Conservation (phyloP, 2,113 vertebrate genomes). For the Poecile atricapillus region DNA sequence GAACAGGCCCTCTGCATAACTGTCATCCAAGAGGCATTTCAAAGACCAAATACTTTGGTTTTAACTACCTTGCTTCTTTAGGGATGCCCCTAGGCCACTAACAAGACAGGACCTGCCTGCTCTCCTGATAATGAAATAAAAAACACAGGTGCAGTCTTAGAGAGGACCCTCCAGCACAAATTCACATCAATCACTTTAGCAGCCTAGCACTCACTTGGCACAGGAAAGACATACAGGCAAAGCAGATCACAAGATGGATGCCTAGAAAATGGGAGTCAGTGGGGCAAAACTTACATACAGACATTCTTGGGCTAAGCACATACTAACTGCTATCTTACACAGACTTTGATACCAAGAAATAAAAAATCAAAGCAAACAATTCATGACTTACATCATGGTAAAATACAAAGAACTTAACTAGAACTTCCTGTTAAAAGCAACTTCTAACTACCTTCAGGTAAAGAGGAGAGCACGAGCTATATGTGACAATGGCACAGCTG, state of each 20-base stretch:
- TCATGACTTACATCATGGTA: not conserved
- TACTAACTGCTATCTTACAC: not conserved
- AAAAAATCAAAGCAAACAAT: not conserved
- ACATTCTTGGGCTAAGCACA: not conserved
- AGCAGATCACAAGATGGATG: not conserved
- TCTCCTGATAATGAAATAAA: not conserved
- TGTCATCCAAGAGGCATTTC: not conserved
- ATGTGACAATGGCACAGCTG: not conserved
- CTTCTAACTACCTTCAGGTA: not conserved
- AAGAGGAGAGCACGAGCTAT: not conserved
- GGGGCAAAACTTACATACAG: not conserved
- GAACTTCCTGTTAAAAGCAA: not conserved
- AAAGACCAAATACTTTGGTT: not conserved
- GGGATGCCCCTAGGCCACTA: not conserved
- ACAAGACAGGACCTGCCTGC: not conserved
- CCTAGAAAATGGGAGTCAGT: not conserved
- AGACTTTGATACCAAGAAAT: not conserved
- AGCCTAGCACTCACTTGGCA: not conserved
- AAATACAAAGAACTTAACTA: not conserved
- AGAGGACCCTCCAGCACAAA: not conserved
- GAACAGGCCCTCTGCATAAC: not conserved
- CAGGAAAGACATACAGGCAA: accelerated
- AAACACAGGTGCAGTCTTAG: not conserved
- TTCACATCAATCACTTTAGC: not conserved
- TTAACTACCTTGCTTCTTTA: not conserved